Evolutionary conservation across 1,140 invertebrate genomes (phyloP).

Genomic region (Philotrypesis tridentata): DNA sequence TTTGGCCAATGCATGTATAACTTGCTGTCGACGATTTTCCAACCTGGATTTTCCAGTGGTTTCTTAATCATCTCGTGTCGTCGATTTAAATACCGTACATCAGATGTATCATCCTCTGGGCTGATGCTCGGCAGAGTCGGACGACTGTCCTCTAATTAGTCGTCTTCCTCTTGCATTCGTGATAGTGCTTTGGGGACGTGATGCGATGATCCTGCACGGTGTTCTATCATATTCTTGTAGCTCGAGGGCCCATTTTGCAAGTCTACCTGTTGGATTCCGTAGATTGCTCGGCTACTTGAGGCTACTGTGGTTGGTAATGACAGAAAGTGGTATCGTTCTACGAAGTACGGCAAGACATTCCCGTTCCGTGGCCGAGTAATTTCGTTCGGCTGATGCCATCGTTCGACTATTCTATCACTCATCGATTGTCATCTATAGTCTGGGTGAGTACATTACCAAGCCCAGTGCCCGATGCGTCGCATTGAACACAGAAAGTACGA

Average conservation of each 20-base stretch:
- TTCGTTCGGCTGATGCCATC: neutral
- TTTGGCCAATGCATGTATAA: too few relatives aligned
- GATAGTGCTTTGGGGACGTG: constrained; percentile 27
- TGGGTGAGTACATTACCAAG: neutral
- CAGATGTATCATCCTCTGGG: neutral
- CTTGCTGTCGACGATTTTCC: neutral
- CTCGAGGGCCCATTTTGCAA: constrained; percentile 55
- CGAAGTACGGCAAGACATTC: constrained; percentile 5
- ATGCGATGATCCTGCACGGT: constrained; percentile 20
- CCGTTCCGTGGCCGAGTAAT: neutral
- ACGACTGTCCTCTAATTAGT: neutral
- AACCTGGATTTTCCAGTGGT: neutral
- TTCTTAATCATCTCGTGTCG: neutral
- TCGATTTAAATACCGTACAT: neutral
- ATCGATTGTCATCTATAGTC: neutral
- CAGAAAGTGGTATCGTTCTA: too few relatives aligned
- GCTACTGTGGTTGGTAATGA: too few relatives aligned
- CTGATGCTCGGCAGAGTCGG: neutral
- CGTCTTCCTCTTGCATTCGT: constrained; percentile 6
- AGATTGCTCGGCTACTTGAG: too few relatives aligned
- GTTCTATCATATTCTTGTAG: constrained; percentile 12
- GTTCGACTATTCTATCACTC: neutral
- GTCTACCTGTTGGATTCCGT: constrained; percentile 28
- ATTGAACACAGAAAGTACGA: neutral
- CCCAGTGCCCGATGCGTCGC: neutral